Base-by-base conservation (phyloP, 2,888 invertebrate genomes). In the Metacarcinus magister region DNA sequence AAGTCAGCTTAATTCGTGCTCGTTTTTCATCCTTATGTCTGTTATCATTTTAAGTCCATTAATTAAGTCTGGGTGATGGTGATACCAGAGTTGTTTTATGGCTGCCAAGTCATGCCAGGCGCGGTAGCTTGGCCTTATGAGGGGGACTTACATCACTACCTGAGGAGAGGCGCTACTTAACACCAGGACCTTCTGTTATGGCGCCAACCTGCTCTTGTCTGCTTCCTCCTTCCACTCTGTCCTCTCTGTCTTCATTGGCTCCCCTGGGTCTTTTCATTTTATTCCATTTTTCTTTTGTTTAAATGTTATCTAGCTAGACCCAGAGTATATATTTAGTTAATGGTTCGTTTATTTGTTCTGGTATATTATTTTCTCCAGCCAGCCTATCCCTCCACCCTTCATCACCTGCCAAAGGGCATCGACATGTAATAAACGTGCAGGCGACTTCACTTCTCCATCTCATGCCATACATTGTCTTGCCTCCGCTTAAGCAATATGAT, bases 1-100 rank as follows among this genome's bases (percentile, higher is more conserved):
- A 39, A 82, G 82, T 82, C 82, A 32, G 82, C 82, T 32, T 82
- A 82, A 82, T 82, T 82, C 82, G 32, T 16, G 82, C 28, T 32
- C 82, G 32, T 82, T 82, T 82, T 28, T 82, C 82, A 82, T 32
- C 82, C 23, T 82, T 82, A 82, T 82, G 82, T 82, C 82, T 82
- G 82, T 82, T 82, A 82, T 82, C 82, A 82, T 82, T 82, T 28
- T 7, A 16, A 82, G 82, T 82, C 82, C 82, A 82, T 82, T 82
- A 82, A 82, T 82, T 82, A 32, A 32, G 82, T 32, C 32, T 32
- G 32, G 32, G 10, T 82, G 82, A 82, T 82, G 82, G 82, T 82
- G 82, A 82, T 82, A 82, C 82, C 82, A 32, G 13, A 82, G 82
- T 82, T 82, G 82, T 82, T 82, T 82, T 82, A 82, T 82, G 82